A percentile compares a stretch with the other conserved stretches of the same genome.
Conservation (phyloP, 2,113 vertebrate species). For the Prunella fulvescens region DNA sequence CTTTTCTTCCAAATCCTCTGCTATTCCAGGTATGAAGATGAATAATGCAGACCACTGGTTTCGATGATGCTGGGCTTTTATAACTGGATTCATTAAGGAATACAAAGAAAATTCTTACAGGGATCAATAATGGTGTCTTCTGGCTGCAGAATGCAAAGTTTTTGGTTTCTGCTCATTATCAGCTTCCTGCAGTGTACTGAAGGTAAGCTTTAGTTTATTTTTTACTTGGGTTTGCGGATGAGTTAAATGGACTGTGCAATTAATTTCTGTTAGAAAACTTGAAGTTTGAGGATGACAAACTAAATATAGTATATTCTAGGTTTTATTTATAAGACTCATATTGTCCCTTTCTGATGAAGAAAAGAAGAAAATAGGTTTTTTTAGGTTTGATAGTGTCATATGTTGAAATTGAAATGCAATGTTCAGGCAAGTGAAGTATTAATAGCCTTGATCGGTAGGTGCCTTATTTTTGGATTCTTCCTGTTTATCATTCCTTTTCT, state of each 20-base stretch:
- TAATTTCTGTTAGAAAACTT: not conserved
- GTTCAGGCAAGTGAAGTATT: not conserved
- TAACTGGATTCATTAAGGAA: slow-evolving; percentile 86
- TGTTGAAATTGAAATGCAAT: not conserved
- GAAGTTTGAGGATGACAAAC: not conserved
- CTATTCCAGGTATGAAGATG: slow-evolving; percentile 85
- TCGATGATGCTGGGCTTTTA: slow-evolving; percentile 84
- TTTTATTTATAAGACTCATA: not conserved
- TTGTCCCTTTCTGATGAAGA: not conserved
- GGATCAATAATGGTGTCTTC: slow-evolving; percentile 90
- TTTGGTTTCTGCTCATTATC: slow-evolving; percentile 93
- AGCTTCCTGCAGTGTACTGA: slow-evolving; percentile 89
- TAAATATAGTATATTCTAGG: not conserved
- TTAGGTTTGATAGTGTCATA: not conserved
- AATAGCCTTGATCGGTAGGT: not conserved
- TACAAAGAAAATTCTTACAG: slow-evolving; percentile 82
- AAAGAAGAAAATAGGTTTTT: not conserved
- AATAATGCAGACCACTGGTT: slow-evolving; percentile 86
- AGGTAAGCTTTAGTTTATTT: slow-evolving; percentile 80
- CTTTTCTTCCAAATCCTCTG: slow-evolving; percentile 35
- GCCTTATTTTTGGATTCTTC: not conserved
- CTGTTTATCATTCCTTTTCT: not conserved
- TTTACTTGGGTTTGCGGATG: not conserved
- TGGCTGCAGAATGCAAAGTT: slow-evolving; percentile 90
- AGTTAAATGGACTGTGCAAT: not conserved